Conservation (phyloP, 1,140 invertebrate species). For the Calycopis cecrops region DNA sequence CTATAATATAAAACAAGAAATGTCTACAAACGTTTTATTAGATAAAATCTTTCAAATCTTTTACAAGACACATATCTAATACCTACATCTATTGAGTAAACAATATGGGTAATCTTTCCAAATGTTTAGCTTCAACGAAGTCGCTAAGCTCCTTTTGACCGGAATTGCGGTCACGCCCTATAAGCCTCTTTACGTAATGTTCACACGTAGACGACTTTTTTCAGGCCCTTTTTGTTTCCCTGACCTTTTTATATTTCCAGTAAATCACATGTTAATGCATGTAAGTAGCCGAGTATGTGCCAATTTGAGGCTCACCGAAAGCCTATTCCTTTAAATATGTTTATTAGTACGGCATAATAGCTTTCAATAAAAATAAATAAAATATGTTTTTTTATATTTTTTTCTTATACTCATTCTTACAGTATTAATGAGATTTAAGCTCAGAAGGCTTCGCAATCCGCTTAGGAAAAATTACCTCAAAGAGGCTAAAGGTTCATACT, state of each 20-base stretch:
- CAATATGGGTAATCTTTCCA: conserved; percentile 16
- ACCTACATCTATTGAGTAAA: conserved; percentile 3
- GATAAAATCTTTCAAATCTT: too few species aligned
- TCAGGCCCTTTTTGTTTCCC: too few species aligned
- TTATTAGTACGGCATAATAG: too few species aligned
- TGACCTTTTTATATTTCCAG: too few species aligned
- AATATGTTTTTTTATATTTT: not conserved
- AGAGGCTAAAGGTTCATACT: conserved; percentile 9
- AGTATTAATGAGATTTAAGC: conserved; percentile 40
- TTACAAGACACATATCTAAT: too few species aligned
- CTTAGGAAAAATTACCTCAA: conserved; percentile 23
- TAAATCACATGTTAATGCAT: too few species aligned
- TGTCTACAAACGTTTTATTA: too few species aligned
- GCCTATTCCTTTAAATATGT: too few species aligned
- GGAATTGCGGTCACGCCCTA: conserved; percentile 32
- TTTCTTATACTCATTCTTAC: conserved; percentile 30
- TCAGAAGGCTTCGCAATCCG: conserved; percentile 36
- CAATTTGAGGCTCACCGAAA: too few species aligned
- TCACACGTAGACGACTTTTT: conserved; percentile 2
- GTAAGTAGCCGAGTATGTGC: too few species aligned
- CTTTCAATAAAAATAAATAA: not conserved
- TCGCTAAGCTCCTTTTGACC: conserved; percentile 56
- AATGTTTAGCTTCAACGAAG: conserved; percentile 10
- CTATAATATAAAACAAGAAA: too few species aligned
- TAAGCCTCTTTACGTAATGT: conserved; percentile 12